Evolutionary conservation across 2,113 vertebrate genomes (phyloP).

Genomic region (Todiramphus saurophagus): DNA sequence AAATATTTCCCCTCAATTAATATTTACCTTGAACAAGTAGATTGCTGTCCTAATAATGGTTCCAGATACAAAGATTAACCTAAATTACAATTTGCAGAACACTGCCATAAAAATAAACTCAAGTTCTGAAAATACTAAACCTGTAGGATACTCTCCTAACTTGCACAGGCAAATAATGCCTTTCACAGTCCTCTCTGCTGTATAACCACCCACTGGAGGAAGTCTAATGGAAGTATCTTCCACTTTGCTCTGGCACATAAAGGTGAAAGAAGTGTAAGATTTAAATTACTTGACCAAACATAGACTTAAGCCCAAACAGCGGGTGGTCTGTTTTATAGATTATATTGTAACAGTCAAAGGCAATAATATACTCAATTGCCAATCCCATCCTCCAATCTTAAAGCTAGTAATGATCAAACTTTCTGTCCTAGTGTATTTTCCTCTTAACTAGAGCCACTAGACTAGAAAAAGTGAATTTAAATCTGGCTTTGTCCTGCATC

Average conservation of each 20-base stretch:
- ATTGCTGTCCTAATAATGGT: not conserved
- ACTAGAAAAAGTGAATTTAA: not conserved
- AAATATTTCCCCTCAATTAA: not conserved
- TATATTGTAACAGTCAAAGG: not conserved
- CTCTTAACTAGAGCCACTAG: not conserved
- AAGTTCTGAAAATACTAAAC: not conserved
- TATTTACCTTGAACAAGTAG: not conserved
- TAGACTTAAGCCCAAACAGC: not conserved
- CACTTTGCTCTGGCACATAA: not conserved
- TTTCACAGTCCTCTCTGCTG: not conserved
- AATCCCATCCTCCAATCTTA: not conserved
- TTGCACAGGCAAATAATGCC: not conserved
- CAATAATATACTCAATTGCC: not conserved
- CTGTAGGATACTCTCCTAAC: not conserved
- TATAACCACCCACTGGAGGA: not conserved
- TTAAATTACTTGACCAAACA: not conserved
- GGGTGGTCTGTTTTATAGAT: not conserved
- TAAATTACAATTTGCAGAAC: not conserved
- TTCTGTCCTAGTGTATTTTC: not conserved
- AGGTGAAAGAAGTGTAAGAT: not conserved
- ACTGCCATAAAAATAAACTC: not conserved
- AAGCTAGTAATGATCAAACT: not conserved
- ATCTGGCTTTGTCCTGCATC: not conserved
- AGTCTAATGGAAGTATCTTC: not conserved
- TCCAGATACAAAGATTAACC: not conserved